These are phyloP conservation scores for Terebella lapidaria DNA, from an alignment of 2,888 invertebrate species.

Conservation along the genomic window DNA sequence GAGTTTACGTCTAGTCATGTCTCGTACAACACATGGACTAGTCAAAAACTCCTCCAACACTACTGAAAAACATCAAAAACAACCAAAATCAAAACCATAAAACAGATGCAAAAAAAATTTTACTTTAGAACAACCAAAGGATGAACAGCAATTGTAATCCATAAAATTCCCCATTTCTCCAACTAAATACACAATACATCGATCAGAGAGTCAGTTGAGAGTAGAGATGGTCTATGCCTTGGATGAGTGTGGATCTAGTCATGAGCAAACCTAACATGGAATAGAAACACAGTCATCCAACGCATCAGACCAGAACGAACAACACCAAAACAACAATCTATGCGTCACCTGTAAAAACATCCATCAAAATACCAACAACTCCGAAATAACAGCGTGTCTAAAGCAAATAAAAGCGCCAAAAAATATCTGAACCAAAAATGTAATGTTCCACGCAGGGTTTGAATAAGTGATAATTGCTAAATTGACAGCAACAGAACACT, in stretches of 20 bases:
- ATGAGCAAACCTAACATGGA: slow-evolving; percentile 1
- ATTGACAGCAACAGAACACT: neutral
- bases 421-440: neutral
- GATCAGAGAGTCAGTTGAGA: neutral
- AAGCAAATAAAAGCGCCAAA: neutral
- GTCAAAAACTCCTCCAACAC: neutral
- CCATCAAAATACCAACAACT: too few relatives aligned
- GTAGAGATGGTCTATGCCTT: neutral
- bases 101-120: neutral
- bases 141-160: neutral
- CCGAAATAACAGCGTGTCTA: too few relatives aligned
- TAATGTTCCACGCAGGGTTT: too few relatives aligned
- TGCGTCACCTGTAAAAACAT: too few relatives aligned
- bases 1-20: slow-evolving; percentile 3
- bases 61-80: neutral
- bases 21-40: neutral
- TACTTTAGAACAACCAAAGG: neutral
- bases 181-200: neutral
- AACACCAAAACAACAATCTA: too few relatives aligned
- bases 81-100: neutral
- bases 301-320: neutral
- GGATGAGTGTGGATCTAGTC: slow-evolving; percentile 5
- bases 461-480: neutral
- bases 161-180: neutral
- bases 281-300: neutral